These are phyloP conservation scores for Channa maculata DNA, from an alignment of 2,113 vertebrate genomes.

Conservation along the genomic window DNA sequence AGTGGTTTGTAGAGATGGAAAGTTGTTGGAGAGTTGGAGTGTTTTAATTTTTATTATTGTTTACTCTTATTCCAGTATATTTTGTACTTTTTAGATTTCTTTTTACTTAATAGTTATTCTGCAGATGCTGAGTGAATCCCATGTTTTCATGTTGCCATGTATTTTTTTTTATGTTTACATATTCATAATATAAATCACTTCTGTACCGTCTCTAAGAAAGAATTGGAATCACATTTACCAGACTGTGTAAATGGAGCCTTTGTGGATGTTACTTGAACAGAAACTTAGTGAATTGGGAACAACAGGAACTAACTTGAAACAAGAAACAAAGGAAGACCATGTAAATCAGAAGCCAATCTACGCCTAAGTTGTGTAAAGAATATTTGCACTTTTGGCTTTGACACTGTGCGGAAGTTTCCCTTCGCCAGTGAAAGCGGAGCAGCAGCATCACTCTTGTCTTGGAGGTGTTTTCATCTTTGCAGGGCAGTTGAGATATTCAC, in stretches of 20 bases:
- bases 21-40: too few species aligned
- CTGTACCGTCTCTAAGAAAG: neutral
- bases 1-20: neutral
- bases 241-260: constrained; percentile 4
- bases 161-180: neutral
- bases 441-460: neutral
- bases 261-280: neutral
- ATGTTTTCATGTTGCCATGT: neutral
- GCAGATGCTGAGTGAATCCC: neutral
- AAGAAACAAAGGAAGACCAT: neutral
- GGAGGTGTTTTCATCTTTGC: constrained; percentile 25
- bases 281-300: neutral
- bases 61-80: too few species aligned
- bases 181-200: constrained; percentile 1
- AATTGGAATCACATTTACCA: neutral
- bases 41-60: too few species aligned
- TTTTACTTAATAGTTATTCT: too few species aligned
- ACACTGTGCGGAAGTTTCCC: neutral
- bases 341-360: neutral
- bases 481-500: constrained; percentile 19
- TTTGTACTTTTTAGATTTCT: too few species aligned
- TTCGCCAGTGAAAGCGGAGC: neutral
- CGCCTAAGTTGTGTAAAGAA: neutral
- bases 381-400: constrained; percentile 1
- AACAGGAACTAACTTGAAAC: constrained; percentile 4